Conservation (phyloP, 2,888 invertebrate genomes). For the Eupsilia transversa region DNA sequence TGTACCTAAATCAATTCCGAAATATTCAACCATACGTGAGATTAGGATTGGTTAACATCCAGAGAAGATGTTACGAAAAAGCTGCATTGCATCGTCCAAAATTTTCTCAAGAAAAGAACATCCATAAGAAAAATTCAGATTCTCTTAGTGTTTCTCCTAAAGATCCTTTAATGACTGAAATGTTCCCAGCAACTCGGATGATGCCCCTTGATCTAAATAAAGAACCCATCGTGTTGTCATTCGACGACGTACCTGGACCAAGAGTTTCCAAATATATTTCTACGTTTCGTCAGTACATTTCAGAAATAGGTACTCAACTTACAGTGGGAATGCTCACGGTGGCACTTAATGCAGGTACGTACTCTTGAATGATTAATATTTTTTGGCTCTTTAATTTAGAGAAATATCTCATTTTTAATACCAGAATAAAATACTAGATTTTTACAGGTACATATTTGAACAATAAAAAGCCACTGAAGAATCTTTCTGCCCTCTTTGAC, state of each 20-base stretch:
- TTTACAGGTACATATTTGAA: constrained; percentile 77
- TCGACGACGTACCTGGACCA: constrained; percentile 93
- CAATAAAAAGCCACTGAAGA: constrained; percentile 77
- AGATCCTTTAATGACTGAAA: constrained; percentile 64
- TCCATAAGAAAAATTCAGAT: constrained; percentile 18
- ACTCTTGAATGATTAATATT: constrained; percentile 13
- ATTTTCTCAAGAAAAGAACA: constrained; percentile 64
- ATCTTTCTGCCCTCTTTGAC: constrained; percentile 82
- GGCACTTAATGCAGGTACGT: constrained; percentile 88
- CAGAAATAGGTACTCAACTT: constrained; percentile 91
- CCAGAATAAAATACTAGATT: neutral
- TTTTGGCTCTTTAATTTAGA: neutral
- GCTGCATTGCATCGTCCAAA: constrained; percentile 69
- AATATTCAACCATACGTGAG: constrained; percentile 61
- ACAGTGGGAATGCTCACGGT: constrained; percentile 89
- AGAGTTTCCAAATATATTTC: constrained; percentile 90
- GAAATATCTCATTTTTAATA: constrained; percentile 3
- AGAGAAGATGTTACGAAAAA: constrained; percentile 68
- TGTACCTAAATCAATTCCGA: constrained; percentile 77
- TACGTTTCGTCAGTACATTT: constrained; percentile 91
- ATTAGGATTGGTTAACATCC: constrained; percentile 63
- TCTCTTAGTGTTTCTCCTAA: constrained; percentile 41
- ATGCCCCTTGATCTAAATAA: constrained; percentile 82
- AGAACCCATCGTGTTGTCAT: constrained; percentile 84
- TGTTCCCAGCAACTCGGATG: constrained; percentile 76